Percentiles rank a stretch among this genome's conserved stretches.
Conservation (phyloP, 53 echinoderm and acorn worm species). For the Hippasteria phrygiana region DNA sequence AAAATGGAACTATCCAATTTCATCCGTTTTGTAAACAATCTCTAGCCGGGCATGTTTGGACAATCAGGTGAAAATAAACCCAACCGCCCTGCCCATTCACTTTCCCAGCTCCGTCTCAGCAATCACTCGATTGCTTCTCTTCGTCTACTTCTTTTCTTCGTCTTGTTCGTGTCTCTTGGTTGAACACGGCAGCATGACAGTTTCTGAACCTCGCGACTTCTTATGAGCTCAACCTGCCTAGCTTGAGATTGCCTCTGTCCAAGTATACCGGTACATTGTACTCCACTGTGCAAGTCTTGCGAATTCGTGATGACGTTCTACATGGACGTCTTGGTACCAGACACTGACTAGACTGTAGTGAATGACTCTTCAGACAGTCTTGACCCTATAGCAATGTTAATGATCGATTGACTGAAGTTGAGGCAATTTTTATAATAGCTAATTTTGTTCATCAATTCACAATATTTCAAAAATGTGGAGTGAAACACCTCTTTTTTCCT, state of each 20-base stretch:
- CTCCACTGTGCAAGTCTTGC: too few species aligned
- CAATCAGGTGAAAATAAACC: background rate
- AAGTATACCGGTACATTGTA: background rate
- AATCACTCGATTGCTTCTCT: background rate
- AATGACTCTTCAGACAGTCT: too few species aligned
- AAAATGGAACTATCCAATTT: too few species aligned
- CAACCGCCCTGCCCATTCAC: background rate
- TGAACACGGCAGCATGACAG: conserved; percentile 1
- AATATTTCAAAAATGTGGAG: too few species aligned
- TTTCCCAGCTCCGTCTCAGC: background rate
- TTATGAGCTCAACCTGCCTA: conserved; percentile 27
- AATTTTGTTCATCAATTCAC: too few species aligned
- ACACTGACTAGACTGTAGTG: too few species aligned
- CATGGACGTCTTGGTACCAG: too few species aligned
- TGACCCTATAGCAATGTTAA: too few species aligned
- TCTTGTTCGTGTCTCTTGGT: background rate
- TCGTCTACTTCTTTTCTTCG: background rate
- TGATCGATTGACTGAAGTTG: too few species aligned
- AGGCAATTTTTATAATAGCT: too few species aligned
- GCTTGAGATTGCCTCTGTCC: background rate
- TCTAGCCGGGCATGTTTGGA: background rate
- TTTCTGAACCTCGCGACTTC: conserved; percentile 51
- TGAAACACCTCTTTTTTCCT: too few species aligned
- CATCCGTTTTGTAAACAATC: background rate
- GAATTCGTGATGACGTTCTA: too few species aligned